Evolutionary conservation across 2,797 vertebrate species (phyloP).

Genomic region (Loris lydekkerianus): DNA sequence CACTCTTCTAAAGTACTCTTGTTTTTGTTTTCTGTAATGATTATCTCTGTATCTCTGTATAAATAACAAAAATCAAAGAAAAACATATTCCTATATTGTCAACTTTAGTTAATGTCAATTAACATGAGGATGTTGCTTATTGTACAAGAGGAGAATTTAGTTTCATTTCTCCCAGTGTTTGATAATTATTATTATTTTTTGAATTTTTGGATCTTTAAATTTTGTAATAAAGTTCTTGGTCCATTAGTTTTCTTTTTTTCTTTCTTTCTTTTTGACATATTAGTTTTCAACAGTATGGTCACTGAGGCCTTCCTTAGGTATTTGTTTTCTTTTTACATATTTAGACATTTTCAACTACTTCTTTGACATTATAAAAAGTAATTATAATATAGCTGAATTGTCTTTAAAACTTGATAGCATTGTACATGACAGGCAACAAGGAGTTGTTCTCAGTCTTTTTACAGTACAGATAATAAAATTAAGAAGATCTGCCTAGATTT

Average conservation of each 20-base stretch:
- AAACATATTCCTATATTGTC: neutral
- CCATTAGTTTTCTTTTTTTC: too few relatives aligned
- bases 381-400: neutral
- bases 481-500: neutral
- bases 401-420: conserved; percentile 2
- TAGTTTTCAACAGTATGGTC: neutral
- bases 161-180: neutral
- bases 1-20: neutral
- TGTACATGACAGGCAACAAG: neutral
- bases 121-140: neutral
- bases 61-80: neutral
- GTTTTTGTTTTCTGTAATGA: neutral
- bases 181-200: neutral
- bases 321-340: conserved; percentile 37
- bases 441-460: neutral
- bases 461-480: neutral
- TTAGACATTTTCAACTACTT: neutral
- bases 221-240: neutral
- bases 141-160: neutral
- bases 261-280: neutral
- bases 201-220: neutral
- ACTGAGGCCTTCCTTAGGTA: neutral
- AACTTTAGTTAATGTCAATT: neutral
- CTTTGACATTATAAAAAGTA: neutral
- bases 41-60: neutral